Conservation (phyloP, 1,140 invertebrate genomes). For the Brachionus paranguensis region DNA sequence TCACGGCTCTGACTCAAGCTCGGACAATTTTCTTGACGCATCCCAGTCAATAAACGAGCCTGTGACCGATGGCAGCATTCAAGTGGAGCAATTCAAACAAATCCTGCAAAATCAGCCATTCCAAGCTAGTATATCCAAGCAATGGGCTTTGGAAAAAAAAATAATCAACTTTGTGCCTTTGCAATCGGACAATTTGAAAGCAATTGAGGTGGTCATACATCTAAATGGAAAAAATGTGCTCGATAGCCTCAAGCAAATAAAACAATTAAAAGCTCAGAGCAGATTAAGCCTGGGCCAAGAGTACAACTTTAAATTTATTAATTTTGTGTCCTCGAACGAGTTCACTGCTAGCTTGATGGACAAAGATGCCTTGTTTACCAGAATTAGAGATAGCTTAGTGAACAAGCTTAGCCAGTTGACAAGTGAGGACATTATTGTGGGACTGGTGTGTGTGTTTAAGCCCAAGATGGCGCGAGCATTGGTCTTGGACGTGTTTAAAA, state of each 20-base stretch:
- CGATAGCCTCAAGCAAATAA: neutral
- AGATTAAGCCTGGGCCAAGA: neutral
- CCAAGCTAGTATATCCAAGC: neutral
- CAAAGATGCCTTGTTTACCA: neutral
- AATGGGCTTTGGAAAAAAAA: neutral
- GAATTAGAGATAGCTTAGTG: neutral
- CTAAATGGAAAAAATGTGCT: neutral
- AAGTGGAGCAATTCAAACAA: neutral
- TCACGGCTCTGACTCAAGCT: neutral
- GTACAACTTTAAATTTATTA: neutral
- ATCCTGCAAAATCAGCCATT: neutral
- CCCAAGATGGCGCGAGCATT: neutral
- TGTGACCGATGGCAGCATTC: neutral
- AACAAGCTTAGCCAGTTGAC: neutral
- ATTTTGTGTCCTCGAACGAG: neutral
- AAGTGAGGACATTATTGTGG: neutral
- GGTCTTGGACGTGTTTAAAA: neutral
- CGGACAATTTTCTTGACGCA: neutral
- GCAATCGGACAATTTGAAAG: constrained; percentile 30
- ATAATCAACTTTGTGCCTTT: constrained; percentile 17
- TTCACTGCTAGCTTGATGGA: neutral
- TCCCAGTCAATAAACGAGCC: neutral
- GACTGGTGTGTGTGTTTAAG: neutral
- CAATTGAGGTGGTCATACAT: constrained; percentile 16
- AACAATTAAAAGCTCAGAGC: neutral